A percentile compares a stretch with the other conserved stretches of the same genome.
Conservation (phyloP, 2,113 vertebrate species). For the Talpa occidentalis region DNA sequence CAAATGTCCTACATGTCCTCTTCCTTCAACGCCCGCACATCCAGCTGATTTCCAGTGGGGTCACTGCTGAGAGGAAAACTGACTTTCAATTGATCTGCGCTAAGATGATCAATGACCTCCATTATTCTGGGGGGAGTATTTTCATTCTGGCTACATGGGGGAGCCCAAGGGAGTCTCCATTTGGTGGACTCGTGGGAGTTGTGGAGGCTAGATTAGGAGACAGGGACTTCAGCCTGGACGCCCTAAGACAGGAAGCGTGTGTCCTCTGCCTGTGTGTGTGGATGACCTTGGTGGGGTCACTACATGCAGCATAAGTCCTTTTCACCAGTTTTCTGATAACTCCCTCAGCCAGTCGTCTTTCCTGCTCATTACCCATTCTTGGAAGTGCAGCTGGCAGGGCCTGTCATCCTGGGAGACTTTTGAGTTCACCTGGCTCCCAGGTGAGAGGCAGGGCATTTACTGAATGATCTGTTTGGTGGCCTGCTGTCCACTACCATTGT, state of each 20-base stretch:
- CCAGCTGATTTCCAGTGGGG: background rate
- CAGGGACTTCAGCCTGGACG: background rate
- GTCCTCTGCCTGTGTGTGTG: background rate
- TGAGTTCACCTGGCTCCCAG: background rate
- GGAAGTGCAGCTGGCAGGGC: background rate
- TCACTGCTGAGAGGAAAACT: background rate
- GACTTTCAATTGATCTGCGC: background rate
- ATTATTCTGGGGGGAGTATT: background rate
- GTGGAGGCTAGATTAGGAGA: background rate
- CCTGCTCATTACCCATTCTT: background rate
- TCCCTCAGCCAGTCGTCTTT: accelerated
- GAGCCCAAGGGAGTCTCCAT: background rate
- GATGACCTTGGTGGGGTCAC: accelerated
- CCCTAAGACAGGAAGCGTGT: background rate
- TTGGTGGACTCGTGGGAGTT: background rate
- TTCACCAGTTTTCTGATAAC: accelerated
- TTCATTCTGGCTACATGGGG: background rate
- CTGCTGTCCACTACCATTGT: accelerated
- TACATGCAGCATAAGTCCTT: background rate
- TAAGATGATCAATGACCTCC: too few species aligned
- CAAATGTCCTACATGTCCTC: background rate
- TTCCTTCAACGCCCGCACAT: background rate
- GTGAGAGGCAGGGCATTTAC: background rate
- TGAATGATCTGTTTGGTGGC: accelerated
- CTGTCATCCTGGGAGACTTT: background rate